Conservation (phyloP, 2,888 invertebrate species). For the Octodonta nipae region DNA sequence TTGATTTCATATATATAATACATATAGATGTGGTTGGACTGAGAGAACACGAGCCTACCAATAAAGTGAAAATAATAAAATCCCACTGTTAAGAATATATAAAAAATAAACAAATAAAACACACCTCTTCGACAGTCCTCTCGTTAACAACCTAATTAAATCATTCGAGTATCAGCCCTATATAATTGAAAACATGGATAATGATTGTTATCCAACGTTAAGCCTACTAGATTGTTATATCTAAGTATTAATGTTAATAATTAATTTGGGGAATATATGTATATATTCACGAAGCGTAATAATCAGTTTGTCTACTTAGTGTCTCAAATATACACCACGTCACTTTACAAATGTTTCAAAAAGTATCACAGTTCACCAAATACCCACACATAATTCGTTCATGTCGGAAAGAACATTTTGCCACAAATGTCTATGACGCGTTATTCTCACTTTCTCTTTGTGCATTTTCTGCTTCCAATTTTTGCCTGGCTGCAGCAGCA, state of each 20-base stretch:
- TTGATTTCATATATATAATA: too few relatives aligned
- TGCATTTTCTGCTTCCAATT: slow-evolving; percentile 33
- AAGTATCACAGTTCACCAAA: slow-evolving; percentile 33
- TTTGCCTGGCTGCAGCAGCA: slow-evolving; percentile 40
- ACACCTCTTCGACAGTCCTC: too few relatives aligned
- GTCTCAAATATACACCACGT: slow-evolving; percentile 12
- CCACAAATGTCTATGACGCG: slow-evolving; percentile 18
- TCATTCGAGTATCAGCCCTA: background rate
- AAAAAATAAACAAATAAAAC: too few relatives aligned
- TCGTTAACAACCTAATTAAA: too few relatives aligned
- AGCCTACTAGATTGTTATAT: slow-evolving; percentile 25
- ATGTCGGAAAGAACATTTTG: too few relatives aligned
- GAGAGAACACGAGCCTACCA: too few relatives aligned
- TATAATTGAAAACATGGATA: background rate
- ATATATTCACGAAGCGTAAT: slow-evolving; percentile 28
- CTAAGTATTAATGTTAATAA: slow-evolving; percentile 19
- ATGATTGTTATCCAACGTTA: slow-evolving; percentile 10
- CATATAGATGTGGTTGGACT: too few relatives aligned
- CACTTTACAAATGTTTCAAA: slow-evolving; percentile 10
- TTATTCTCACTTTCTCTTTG: slow-evolving; percentile 28
- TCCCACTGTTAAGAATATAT: too few relatives aligned
- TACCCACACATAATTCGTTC: slow-evolving; percentile 22
- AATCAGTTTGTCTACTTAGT: slow-evolving; percentile 12
- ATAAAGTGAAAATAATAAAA: too few relatives aligned
- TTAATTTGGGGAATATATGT: slow-evolving; percentile 17